Percentiles rank a stretch among this genome's conserved stretches.
phyloP scores from a whole-genome alignment of 1,140 invertebrate genomes.

The Eriosoma lanigerum region DNA sequence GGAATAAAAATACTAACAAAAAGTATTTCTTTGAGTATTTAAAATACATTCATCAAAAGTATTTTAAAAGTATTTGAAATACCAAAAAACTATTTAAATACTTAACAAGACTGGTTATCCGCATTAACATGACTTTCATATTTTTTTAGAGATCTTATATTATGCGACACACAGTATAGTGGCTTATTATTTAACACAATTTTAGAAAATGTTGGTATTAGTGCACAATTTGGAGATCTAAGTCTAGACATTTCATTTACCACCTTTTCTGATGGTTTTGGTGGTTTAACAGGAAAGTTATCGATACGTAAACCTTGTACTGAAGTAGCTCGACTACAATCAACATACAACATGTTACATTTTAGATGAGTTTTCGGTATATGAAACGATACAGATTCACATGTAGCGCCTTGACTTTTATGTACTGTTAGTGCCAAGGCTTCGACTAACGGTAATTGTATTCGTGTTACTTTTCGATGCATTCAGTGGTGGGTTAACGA shows the following conservation, averaged over 20 bases:
- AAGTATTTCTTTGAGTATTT: no score
- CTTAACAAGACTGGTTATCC: no score
- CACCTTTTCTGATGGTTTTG: neutral
- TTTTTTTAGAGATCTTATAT: no score
- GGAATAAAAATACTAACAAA: no score
- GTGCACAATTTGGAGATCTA: neutral
- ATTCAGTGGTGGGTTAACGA: no score
- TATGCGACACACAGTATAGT: no score
- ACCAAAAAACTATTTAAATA: no score
- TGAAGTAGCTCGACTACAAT: constrained; percentile 21
- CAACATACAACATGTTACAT: constrained; percentile 9
- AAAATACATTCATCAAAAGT: no score
- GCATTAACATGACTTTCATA: no score
- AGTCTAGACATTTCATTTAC: neutral
- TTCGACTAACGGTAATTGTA: constrained; percentile 14
- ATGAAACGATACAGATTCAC: neutral
- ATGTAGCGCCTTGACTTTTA: neutral
- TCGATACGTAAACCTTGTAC: neutral
- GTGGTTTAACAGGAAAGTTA: constrained; percentile 15
- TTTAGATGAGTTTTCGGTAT: neutral
- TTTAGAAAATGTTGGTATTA: no score
- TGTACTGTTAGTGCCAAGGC: constrained; percentile 16
- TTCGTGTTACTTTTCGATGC: constrained; percentile 20
- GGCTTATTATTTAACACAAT: no score
- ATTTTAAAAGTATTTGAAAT: no score